Base-by-base conservation (phyloP, 1,140 invertebrate species). In the Eriocheir sinensis region DNA sequence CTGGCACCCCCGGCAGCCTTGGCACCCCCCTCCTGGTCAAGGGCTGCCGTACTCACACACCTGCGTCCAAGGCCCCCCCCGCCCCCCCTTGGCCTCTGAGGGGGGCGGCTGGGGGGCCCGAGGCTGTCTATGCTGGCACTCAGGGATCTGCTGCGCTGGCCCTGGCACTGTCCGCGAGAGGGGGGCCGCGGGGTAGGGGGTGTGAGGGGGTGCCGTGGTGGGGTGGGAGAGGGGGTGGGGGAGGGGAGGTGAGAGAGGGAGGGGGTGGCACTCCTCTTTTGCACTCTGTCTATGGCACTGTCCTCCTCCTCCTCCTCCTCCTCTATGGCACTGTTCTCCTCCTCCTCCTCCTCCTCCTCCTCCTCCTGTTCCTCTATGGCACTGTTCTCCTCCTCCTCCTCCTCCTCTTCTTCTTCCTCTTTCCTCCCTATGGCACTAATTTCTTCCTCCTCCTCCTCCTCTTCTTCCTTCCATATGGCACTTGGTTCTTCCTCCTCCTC, bases 61-160 rank as follows among this genome's bases (percentile, higher is more conserved):
- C 93, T 12, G 12, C 93, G 89, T n/a, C 36, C 34, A n/a, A 94
- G 41, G 53, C 27, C 60, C 4, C 40, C 81, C 8, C 60, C 40
- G 36, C 79, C 12, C 8, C 53, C 60, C 17, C 60, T 80, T 21
- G 89, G 85, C 72, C 53, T 86, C 2, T 86, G 32, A 32, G 44
- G 60, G 27, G 81, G 40, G n/a, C 81, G 38, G 15, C 32, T 30
- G 0, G 48, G 30, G 2, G 34, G n/a, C 8, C 60, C 89, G 27
- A 94, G 30, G 40, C 72, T 83, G 53, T 94, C 93, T 38, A 4
- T 92, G 41, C 93, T 94, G 34, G 60, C 44, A 48, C 89, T 94
- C 27, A 94, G 32, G 21, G 81, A 72, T 2, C 79, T 79, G 89
- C 86, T 91, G 21, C 86, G 79, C 0, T 91, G 36, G 27, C 89